A percentile compares a stretch with the other conserved stretches of the same genome.
phyloP scores from a whole-genome alignment of 1,140 invertebrate species.

The Notospermus geniculatus region DNA sequence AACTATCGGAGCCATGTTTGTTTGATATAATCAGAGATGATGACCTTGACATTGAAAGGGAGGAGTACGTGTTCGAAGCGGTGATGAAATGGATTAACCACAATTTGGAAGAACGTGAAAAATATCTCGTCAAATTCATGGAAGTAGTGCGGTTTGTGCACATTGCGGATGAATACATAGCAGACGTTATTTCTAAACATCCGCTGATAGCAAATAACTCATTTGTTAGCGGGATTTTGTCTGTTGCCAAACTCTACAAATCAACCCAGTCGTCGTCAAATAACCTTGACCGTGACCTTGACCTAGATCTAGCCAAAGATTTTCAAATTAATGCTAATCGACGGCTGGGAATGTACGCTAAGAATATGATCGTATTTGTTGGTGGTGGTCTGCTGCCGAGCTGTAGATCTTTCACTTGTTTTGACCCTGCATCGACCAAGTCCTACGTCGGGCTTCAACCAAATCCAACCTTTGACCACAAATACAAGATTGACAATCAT shows the following conservation, averaged over 20 bases:
- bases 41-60: conserved; percentile 37
- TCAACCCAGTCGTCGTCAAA: conserved; percentile 3
- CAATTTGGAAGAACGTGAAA: conserved; percentile 26
- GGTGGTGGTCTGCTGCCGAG: conserved; percentile 27
- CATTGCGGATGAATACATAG: conserved; percentile 18
- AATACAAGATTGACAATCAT: conserved; percentile 39
- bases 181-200: conserved; percentile 5
- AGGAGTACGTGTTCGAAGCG: conserved; percentile 37
- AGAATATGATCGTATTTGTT: conserved; percentile 38
- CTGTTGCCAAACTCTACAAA: neutral
- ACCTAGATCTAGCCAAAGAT: conserved; percentile 10
- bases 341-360: conserved; percentile 40
- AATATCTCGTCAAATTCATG: conserved; percentile 30
- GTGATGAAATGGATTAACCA: conserved; percentile 35
- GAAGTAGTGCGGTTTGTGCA: conserved; percentile 31
- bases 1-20: conserved; percentile 23
- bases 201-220: neutral
- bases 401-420: conserved; percentile 34
- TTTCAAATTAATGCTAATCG: conserved; percentile 19
- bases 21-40: conserved; percentile 31
- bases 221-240: neutral
- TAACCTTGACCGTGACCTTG: too few relatives aligned
- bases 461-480: conserved; percentile 43
- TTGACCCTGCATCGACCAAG: conserved; percentile 36
- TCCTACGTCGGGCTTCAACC: conserved; percentile 37